Evolutionary conservation across 2,797 vertebrate species (phyloP).

Genomic region (Pangasius macronema): DNA sequence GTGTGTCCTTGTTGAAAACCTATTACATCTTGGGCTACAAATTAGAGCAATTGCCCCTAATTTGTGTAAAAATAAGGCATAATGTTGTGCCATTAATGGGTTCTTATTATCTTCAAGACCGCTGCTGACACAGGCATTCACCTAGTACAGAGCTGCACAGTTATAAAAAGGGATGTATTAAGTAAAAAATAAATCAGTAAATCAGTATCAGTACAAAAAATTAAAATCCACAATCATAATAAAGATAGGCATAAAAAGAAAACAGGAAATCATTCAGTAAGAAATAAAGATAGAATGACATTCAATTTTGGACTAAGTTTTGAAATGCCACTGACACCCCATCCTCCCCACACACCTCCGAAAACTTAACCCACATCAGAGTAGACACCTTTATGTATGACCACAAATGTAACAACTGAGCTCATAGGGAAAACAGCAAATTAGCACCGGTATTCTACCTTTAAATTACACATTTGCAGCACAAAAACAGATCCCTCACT

Average conservation of each 20-base stretch:
- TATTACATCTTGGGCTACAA: not conserved
- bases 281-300: not conserved
- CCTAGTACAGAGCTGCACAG: not conserved
- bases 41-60: not conserved
- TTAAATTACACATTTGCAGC: not conserved
- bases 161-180: not conserved
- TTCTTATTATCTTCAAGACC: not conserved
- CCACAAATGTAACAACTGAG: not conserved
- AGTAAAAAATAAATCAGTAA: too few relatives aligned
- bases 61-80: constrained; percentile 1
- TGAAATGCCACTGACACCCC: not conserved
- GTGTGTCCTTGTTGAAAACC: not conserved
- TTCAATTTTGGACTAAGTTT: not conserved
- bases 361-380: not conserved
- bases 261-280: not conserved
- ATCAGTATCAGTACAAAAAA: not conserved
- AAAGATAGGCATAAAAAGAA: not conserved
- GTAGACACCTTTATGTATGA: not conserved
- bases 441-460: not conserved
- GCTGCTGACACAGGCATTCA: not conserved
- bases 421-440: not conserved
- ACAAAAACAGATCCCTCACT: not conserved
- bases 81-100: not conserved
- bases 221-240: not conserved
- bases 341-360: too few relatives aligned